Percentiles rank a stretch among this genome's conserved stretches.
Evolutionary conservation across 2,888 invertebrate genomes (phyloP).

Genomic region (Branchinecta sandiegonensis): DNA sequence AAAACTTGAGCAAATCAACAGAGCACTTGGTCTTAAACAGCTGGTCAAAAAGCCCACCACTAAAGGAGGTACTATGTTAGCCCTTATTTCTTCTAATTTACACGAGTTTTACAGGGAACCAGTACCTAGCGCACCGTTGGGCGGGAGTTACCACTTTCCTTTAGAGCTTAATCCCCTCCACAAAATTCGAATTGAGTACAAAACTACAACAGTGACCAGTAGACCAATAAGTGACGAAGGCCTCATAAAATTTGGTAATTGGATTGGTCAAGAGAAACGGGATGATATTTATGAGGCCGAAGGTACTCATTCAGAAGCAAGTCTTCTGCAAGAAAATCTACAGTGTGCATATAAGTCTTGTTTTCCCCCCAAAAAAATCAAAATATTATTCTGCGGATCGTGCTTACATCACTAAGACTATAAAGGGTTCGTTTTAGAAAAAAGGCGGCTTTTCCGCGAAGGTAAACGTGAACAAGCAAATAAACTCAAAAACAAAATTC

Average conservation of each 20-base stretch:
- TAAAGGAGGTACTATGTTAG: not conserved
- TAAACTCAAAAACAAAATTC: no score
- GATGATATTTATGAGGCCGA: not conserved
- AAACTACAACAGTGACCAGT: conserved; percentile 11
- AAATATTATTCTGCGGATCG: not conserved
- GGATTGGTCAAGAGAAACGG: conserved; percentile 1
- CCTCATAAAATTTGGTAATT: no score
- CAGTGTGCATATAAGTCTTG: conserved; percentile 7
- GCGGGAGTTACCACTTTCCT: conserved; percentile 8
- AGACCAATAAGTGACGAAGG: no score
- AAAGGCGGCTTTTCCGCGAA: no score
- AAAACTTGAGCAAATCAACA: no score
- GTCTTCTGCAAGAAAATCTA: conserved; percentile 2
- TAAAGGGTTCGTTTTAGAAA: no score
- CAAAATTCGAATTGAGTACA: conserved; percentile 6
- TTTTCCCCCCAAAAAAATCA: not conserved
- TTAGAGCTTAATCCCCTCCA: conserved; percentile 7
- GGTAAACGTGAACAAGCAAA: no score
- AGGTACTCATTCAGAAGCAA: conserved; percentile 7
- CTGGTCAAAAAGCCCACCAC: not conserved
- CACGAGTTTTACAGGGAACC: not conserved
- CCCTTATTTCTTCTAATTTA: not conserved
- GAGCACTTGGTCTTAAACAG: not conserved
- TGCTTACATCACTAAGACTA: no score
- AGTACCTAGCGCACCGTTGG: conserved; percentile 12